Base-by-base conservation (phyloP, 1,140 invertebrate genomes). In the Harlomillsia oculata region DNA sequence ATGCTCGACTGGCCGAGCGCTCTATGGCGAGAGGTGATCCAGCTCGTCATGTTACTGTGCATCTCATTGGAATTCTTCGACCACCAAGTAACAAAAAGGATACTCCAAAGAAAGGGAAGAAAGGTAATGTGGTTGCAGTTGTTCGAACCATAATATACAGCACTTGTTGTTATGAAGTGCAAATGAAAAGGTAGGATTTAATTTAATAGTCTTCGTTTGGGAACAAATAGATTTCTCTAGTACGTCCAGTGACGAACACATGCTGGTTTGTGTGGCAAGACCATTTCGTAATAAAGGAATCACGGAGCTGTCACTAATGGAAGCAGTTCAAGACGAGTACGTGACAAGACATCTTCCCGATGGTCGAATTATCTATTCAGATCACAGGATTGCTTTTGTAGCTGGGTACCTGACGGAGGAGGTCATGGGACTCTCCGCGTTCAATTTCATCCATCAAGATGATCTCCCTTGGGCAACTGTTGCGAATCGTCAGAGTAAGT, bases 371-470 rank as follows among this genome's bases (percentile, higher is more conserved):
- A 81, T 90, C 30, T 84, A 82, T 62, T 84, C 83, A 55, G 88
- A 93, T 71, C 86, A 90, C 60, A 78, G 87, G 61, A 88, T 92
- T 56, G 84, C 86, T 0, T 74, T 85, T 16, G 82, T 89, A 1
- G 84, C 87, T 26, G 89, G 88, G 1, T 89, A 89, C 69, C 80
- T 91, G 79, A 80, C 80, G 1, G 80, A 85, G 48, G 87, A 91
- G 72, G 84, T 92, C 8, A 77, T 78, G 21, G 87, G 87, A 5
- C 69, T 81, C 29, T 87, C 82, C 58, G 87, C 85, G 0, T 90
- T 91, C 67, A 80, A 80, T 55, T 92, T 85, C 67, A 90, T 92
- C 80, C 85, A 89, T 70, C 78, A 80, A 49, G 85, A 90, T 44
- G 89, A 91, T 69, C 82, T 87, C 5, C 76, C 80, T 59, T 90